These are phyloP conservation scores for Vulpes vulpes DNA, from an alignment of 2,113 vertebrate species.

Conservation along the genomic window DNA sequence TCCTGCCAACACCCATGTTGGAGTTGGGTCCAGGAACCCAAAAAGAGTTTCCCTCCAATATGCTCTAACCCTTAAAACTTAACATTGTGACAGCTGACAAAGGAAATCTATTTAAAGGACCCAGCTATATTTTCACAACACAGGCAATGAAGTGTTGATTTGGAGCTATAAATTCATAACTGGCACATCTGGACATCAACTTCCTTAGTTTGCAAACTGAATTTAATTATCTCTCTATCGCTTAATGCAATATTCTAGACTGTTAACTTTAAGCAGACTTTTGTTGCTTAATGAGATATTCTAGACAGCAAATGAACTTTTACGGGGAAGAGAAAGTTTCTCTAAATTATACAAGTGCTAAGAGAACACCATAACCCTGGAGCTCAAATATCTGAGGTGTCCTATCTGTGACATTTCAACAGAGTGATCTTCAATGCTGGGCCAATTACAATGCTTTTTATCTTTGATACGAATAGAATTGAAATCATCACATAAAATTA, in stretches of 20 bases:
- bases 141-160: background rate
- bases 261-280: background rate
- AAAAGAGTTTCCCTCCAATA: background rate
- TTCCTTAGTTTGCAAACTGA: background rate
- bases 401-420: background rate
- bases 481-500: background rate
- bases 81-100: background rate
- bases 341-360: background rate
- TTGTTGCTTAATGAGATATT: background rate
- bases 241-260: background rate
- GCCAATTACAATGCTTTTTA: background rate
- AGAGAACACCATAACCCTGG: background rate
- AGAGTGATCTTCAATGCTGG: background rate
- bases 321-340: background rate
- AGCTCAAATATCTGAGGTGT: background rate
- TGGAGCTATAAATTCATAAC: background rate
- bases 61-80: background rate
- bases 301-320: background rate
- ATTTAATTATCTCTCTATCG: background rate
- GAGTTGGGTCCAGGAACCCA: background rate
- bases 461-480: constrained; percentile 10
- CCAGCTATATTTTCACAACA: background rate
- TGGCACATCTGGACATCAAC: background rate
- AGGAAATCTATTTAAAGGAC: background rate
- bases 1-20: background rate